Conservation (phyloP, 2,113 vertebrate species). For the Chloroceryle aenea region DNA sequence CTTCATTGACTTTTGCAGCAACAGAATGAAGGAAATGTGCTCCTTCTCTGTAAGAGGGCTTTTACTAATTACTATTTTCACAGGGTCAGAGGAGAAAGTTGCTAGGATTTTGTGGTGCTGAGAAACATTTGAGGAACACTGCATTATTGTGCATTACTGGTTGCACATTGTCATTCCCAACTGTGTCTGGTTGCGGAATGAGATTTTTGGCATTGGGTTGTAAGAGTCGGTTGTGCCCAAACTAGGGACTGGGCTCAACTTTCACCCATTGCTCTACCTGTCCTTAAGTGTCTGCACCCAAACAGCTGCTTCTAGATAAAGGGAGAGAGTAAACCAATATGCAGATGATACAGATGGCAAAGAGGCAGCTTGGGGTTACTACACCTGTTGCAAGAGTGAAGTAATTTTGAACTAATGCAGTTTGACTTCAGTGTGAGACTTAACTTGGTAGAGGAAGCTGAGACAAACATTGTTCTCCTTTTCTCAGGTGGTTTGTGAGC, state of each 20-base stretch:
- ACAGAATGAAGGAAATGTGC: background rate
- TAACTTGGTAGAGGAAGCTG: background rate
- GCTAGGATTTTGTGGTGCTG: background rate
- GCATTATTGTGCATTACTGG: background rate
- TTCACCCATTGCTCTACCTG: background rate
- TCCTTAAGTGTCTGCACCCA: background rate
- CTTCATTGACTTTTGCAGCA: background rate
- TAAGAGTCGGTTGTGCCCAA: background rate
- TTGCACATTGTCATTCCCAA: background rate
- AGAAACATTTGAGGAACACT: background rate
- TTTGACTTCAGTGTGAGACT: background rate
- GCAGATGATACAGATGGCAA: background rate
- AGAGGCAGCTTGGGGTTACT: background rate
- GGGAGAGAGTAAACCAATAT: background rate
- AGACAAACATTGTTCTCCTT: background rate
- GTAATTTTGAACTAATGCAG: background rate
- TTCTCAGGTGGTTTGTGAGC: background rate
- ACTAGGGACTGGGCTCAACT: background rate
- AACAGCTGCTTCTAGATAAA: background rate
- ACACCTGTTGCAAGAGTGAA: background rate
- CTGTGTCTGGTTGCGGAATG: background rate
- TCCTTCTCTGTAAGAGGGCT: background rate
- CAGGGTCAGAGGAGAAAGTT: background rate
- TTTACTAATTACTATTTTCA: background rate
- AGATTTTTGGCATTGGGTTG: rapidly evolving